Base-by-base conservation (phyloP, 2,797 vertebrate genomes). In the Paratrypauchen microcephalus region DNA sequence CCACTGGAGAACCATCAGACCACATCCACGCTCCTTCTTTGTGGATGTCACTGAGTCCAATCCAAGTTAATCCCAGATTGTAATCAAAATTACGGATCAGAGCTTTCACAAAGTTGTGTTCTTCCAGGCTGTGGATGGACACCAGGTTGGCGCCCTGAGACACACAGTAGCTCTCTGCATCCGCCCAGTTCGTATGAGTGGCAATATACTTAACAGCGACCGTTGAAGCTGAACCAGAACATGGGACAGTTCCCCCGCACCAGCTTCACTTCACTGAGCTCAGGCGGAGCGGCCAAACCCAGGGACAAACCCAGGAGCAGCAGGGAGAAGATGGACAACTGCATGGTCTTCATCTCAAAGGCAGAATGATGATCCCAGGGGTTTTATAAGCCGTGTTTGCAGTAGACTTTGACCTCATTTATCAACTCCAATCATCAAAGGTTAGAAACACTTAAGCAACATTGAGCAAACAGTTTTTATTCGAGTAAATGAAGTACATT, bases 1-100 rank as follows among this genome's bases (percentile, higher is more conserved):
- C 11, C 21, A 12, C 21, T 23, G 9, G 52, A 23, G 2, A 55
- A 23, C 52, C 78, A 28, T 84, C 80, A 12, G 82, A 80, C 80
- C 75, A 86, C 73, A 78, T 76, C 80, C 78, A 83, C 7, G 0
- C 0, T 3, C 70, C 70, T 41, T 84, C 68, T 5, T 72, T 75
- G 2, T 72, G 24, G 0, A 1, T 0, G 57, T 83, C 80, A 15
- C 8, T 68, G 30, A 86, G 55, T 69, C 83, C 75, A 0, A 72
- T 47, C 81, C 74, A 83, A 18, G 75, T 77, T 0, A 0, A 0
- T 6, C 7, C 12, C 1, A 62, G 0, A 41, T 8, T 0, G 0
- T 0, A 61, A n/a, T 85, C 77, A 30, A 30, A 77, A 60, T 59
- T 75, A 15, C 1, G 3, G 23, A 82, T 80, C 70, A 87, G 30